These are phyloP conservation scores for Astyanax mexicanus DNA, from an alignment of 2,797 vertebrate species.

Conservation along the genomic window DNA sequence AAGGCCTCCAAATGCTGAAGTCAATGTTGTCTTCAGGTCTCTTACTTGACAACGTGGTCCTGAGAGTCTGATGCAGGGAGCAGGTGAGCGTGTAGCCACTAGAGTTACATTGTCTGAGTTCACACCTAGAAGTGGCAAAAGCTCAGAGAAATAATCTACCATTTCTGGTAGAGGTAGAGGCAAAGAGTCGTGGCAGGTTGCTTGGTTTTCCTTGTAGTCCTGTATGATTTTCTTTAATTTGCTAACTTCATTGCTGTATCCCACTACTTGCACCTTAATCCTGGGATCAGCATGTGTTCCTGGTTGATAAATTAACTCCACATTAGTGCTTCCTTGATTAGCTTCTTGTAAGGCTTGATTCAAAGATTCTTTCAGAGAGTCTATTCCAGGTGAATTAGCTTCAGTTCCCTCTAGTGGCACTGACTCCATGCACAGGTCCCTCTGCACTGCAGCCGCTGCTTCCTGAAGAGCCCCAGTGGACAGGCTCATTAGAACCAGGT, in stretches of 20 bases:
- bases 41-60: slow-evolving; percentile 63
- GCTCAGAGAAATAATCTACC: slow-evolving; percentile 58
- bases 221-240: slow-evolving; percentile 58
- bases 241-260: slow-evolving; percentile 63
- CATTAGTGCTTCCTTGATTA: slow-evolving; percentile 53
- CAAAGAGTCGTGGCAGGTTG: slow-evolving; percentile 43
- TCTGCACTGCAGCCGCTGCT: slow-evolving; percentile 54
- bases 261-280: slow-evolving; percentile 60
- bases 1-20: slow-evolving; percentile 45
- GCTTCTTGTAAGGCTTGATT: slow-evolving; percentile 31
- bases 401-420: slow-evolving; percentile 50
- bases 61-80: slow-evolving; percentile 57
- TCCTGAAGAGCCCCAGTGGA: slow-evolving; percentile 64
- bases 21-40: slow-evolving; percentile 38
- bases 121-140: slow-evolving; percentile 55
- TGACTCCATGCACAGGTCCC: slow-evolving; percentile 54
- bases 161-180: slow-evolving; percentile 56
- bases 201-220: slow-evolving; percentile 59
- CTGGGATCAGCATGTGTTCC: background rate
- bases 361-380: slow-evolving; percentile 59
- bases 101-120: slow-evolving; percentile 51
- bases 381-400: slow-evolving; percentile 44
- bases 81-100: slow-evolving; percentile 12
- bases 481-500: slow-evolving; percentile 68
- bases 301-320: slow-evolving; percentile 55